These are phyloP conservation scores for Lasiurus cinereus DNA, from an alignment of 2,113 vertebrate genomes.

Conservation along the genomic window DNA sequence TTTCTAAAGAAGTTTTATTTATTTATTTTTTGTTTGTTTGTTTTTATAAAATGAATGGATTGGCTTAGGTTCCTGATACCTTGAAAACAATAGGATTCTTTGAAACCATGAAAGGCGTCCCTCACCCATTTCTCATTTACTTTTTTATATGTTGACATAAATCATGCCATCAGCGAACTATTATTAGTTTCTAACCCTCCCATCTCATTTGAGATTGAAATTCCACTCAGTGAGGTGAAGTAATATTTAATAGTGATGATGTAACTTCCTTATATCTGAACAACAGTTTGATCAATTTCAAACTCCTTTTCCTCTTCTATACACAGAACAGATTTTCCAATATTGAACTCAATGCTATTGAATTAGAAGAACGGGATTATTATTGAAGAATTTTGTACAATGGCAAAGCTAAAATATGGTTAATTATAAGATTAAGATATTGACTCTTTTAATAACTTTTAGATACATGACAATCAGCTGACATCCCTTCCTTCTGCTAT, in stretches of 20 bases:
- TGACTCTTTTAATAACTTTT: constrained; percentile 73
- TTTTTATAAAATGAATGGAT: neutral
- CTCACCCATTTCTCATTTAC: neutral
- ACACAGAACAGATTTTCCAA: neutral
- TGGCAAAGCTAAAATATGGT: neutral
- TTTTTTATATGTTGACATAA: neutral
- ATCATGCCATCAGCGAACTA: neutral
- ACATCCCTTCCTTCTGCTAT: constrained; percentile 91
- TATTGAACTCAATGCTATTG: neutral
- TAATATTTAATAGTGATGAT: constrained; percentile 43
- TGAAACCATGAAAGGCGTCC: neutral
- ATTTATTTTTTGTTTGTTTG: neutral
- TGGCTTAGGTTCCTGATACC: neutral
- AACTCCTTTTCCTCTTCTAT: constrained; percentile 24
- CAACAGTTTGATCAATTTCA: constrained; percentile 22
- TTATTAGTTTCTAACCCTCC: neutral
- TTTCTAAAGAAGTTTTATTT: constrained; percentile 1
- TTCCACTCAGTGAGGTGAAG: neutral
- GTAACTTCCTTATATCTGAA: constrained; percentile 25
- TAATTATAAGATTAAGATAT: constrained; percentile 57
- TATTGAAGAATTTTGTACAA: neutral
- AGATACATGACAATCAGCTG: constrained; percentile 98
- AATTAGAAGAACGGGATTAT: constrained; percentile 44
- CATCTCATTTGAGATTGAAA: neutral
- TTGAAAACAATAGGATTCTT: constrained; percentile 34